Conservation (phyloP, 2,113 vertebrate species). For the Crotalus viridis region DNA sequence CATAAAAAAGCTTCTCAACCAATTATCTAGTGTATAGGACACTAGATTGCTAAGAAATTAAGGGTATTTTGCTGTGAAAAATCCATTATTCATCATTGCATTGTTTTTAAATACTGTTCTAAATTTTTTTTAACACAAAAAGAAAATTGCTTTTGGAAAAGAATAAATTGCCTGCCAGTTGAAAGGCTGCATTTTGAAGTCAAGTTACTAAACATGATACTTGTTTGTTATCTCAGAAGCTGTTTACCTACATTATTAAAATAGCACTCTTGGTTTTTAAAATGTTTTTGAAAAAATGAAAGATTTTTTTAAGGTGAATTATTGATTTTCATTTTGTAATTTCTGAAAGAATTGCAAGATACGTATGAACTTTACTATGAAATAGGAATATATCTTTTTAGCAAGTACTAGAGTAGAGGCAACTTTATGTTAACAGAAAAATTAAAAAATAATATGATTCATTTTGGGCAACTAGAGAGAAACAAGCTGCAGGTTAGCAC, state of each 20-base stretch:
- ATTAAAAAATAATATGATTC: background rate
- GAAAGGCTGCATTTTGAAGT: constrained; percentile 68
- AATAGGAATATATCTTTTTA: background rate
- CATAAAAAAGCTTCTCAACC: constrained; percentile 68
- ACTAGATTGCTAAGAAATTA: constrained; percentile 71
- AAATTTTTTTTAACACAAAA: constrained; percentile 73
- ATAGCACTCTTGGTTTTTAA: constrained; percentile 6
- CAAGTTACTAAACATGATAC: constrained; percentile 48
- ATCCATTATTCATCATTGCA: constrained; percentile 80
- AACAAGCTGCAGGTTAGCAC: background rate
- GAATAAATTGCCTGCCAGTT: constrained; percentile 72
- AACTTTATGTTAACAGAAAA: background rate
- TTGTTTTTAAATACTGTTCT: constrained; percentile 78
- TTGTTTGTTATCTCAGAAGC: constrained; percentile 53
- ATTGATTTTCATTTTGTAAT: background rate
- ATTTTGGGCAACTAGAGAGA: background rate
- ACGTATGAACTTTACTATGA: background rate
- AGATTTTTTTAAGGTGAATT: background rate
- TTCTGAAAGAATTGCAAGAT: constrained; percentile 1
- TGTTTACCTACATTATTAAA: constrained; percentile 36
- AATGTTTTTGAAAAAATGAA: background rate
- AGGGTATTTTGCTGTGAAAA: constrained; percentile 73
- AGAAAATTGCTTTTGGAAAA: constrained; percentile 76
- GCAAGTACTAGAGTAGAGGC: background rate
- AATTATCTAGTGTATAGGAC: constrained; percentile 72